Percentiles rank a stretch among this genome's conserved stretches.
Conservation (phyloP, 2,113 vertebrate genomes). For the Phyllostomus hastatus region DNA sequence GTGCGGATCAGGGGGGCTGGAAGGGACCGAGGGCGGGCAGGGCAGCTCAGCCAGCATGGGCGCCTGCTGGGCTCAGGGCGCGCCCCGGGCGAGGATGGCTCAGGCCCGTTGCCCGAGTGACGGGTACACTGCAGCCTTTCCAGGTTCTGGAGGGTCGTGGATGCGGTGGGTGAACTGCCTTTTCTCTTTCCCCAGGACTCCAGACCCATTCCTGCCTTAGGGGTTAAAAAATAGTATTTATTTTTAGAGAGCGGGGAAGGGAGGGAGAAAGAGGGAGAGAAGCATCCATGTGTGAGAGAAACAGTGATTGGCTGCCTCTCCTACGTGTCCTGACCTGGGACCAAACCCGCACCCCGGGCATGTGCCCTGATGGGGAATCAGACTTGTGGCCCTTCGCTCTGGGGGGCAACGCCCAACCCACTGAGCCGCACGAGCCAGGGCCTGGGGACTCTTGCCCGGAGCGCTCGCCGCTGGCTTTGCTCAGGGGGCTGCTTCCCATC, state of each 20-base stretch:
- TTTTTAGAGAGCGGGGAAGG: too few species aligned
- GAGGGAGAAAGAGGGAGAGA: too few species aligned
- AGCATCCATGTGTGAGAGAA: too few species aligned
- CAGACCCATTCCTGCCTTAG: background rate
- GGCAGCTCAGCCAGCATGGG: rapidly evolving
- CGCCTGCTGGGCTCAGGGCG: background rate
- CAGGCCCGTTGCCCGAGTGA: rapidly evolving
- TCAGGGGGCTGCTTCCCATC: background rate
- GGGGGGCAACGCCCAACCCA: too few species aligned
- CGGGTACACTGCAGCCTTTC: rapidly evolving
- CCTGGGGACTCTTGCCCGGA: background rate
- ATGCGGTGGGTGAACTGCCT: background rate
- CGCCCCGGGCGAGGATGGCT: background rate
- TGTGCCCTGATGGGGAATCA: too few species aligned
- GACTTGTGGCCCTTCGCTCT: too few species aligned
- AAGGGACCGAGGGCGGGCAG: background rate
- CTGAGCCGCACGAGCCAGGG: too few species aligned
- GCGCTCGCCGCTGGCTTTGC: background rate
- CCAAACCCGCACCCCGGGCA: too few species aligned
- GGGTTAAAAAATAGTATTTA: too few species aligned
- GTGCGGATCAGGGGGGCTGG: background rate
- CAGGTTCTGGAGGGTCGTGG: background rate
- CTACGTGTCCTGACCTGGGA: too few species aligned
- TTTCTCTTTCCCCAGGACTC: background rate
- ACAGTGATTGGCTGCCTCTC: too few species aligned